Conservation (phyloP, 2,888 invertebrate genomes). For the Coleophora flavipennella region DNA sequence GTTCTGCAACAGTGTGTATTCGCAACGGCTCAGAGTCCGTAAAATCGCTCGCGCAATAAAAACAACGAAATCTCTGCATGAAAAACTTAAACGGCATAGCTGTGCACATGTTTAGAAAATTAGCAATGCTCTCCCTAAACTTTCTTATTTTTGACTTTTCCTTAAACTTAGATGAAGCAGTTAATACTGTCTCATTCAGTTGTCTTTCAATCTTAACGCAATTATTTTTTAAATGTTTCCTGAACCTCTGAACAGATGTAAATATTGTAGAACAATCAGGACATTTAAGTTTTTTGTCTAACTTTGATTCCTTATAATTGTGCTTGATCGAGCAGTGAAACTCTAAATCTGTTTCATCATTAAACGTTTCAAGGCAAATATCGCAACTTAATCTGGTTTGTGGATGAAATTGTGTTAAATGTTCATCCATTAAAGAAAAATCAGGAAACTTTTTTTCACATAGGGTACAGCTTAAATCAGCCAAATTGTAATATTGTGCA, state of each 20-base stretch:
- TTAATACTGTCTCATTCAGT: background rate
- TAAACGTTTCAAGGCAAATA: background rate
- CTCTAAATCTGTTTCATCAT: conserved; percentile 1
- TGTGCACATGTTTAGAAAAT: conserved; percentile 24
- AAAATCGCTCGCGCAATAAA: conserved; percentile 29
- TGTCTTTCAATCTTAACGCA: background rate
- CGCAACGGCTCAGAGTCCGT: conserved; percentile 20
- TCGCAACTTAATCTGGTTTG: conserved; percentile 1
- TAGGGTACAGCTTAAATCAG: conserved; percentile 11
- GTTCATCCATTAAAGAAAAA: conserved; percentile 4
- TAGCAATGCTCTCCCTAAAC: conserved; percentile 18
- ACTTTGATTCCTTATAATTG: background rate
- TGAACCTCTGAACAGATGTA: conserved; percentile 5
- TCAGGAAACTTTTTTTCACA: conserved; percentile 6
- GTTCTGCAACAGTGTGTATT: conserved; percentile 19
- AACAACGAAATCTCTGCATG: conserved; percentile 30
- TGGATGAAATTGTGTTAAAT: conserved; percentile 2
- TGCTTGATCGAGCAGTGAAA: conserved; percentile 2
- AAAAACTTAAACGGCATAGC: conserved; percentile 34
- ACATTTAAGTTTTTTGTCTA: conserved; percentile 1
- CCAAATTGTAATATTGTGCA: conserved; percentile 6
- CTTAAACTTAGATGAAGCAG: background rate
- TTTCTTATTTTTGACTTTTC: conserved; percentile 3
- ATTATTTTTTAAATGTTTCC: conserved; percentile 1
- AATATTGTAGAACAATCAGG: conserved; percentile 5